These are phyloP conservation scores for Anastrepha ludens DNA, from an alignment of 1,140 invertebrate species.

Conservation along the genomic window DNA sequence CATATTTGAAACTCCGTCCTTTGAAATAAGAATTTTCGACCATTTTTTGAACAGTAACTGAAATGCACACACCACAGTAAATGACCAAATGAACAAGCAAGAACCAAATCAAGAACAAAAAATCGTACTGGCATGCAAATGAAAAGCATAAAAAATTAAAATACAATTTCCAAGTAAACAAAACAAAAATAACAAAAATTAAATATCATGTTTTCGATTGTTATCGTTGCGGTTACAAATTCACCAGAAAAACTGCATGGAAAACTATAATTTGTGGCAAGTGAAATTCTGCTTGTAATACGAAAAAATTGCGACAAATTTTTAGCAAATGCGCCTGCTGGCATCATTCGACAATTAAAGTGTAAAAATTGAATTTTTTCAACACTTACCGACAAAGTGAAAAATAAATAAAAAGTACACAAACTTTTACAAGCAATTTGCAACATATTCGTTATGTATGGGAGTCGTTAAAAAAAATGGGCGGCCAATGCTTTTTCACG, in stretches of 20 bases:
- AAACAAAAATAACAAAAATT: background rate
- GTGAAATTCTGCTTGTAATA: background rate
- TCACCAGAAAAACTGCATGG: background rate
- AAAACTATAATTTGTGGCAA: constrained; percentile 29
- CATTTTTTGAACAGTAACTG: too few relatives aligned
- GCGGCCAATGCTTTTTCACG: background rate
- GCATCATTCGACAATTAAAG: constrained; percentile 26
- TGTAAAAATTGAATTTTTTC: constrained; percentile 50
- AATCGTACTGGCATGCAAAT: background rate
- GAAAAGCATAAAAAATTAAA: background rate
- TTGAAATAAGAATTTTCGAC: too few relatives aligned
- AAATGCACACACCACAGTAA: too few relatives aligned
- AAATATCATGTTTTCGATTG: constrained; percentile 23
- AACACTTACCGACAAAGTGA: background rate
- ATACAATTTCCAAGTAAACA: background rate
- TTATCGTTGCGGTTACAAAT: constrained; percentile 36
- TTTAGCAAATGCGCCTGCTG: background rate
- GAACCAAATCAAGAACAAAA: background rate
- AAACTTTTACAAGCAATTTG: constrained; percentile 37
- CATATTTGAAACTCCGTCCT: too few relatives aligned
- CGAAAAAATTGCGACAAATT: constrained; percentile 45
- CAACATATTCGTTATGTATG: constrained; percentile 23
- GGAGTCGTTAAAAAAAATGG: background rate
- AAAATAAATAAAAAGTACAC: background rate
- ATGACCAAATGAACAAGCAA: background rate